Base-by-base conservation (phyloP, 2,888 invertebrate species). In the Cerastis leucographa region DNA sequence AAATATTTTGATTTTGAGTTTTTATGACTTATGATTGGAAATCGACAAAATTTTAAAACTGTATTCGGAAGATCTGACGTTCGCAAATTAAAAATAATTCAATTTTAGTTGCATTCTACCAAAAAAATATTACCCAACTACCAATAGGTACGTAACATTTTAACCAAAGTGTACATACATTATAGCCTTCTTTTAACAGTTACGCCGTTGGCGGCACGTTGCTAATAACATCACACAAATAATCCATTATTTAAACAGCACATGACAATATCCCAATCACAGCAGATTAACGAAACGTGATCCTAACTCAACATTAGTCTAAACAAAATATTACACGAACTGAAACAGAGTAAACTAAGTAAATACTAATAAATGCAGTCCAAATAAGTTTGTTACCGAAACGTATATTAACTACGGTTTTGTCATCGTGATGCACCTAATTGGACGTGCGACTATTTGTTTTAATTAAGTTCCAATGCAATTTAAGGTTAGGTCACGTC, bases 341-440 rank as follows among this genome's bases (percentile, higher is more conserved):
- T 65, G 62, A 54, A 71, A 71, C 42, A 69, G 71, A 76, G 22
- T 76, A 66, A 70, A 44, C 40, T 64, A 81, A 75, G 84, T 77
- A 70, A 84, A 85, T 72, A 80, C 75, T 74, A 83, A 74, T 65
- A 86, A 76, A 72, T 79, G 65, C 75, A 86, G 69, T 78, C 9
- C 72, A 71, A 85, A 86, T 77, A 77, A 77, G 87, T 86, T 84
- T 75, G 71, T 69, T 59, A 64, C 42, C n/a, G 67, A 75, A 74
- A 76, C 65, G 66, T 77, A 71, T 67, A 71, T 69, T 62, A 8
- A 25, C 8, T 44, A 71, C 65, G 68, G 75, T 68, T 84, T 77
- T 86, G 73, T 78, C 80, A 85, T 54, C 22, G 72, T 62, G n/a
- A 56, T 42, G 74, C 64, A 56, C 56, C 67, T 86, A 86, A 84